Conservation (phyloP, 2,888 invertebrate genomes). For the Xanthia togata region DNA sequence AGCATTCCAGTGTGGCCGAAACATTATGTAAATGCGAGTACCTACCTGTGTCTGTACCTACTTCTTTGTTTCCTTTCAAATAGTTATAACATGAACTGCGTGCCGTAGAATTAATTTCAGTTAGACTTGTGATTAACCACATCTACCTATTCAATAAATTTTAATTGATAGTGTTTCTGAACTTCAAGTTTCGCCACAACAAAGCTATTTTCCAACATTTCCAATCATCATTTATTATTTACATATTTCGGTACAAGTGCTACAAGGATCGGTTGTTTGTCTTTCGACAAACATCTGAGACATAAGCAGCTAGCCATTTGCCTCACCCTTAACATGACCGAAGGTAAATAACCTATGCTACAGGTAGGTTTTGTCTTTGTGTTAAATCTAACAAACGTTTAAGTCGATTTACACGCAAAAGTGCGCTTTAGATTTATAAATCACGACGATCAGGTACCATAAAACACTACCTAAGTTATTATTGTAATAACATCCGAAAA, state of each 20-base stretch:
- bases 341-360: neutral
- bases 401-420: neutral
- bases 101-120: neutral
- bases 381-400: conserved; percentile 11
- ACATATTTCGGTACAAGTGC: neutral
- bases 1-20: neutral
- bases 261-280: neutral
- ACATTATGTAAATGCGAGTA: neutral
- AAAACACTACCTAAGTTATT: neutral
- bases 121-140: neutral
- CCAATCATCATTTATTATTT: neutral
- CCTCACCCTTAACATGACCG: neutral
- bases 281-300: neutral
- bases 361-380: neutral
- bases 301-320: neutral
- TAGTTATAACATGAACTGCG: neutral
- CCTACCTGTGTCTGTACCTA: neutral
- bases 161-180: conserved; percentile 1
- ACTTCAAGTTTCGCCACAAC: neutral
- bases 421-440: neutral
- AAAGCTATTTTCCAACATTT: conserved; percentile 17
- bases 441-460: neutral
- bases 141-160: neutral
- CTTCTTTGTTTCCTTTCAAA: neutral
- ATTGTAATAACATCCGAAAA: conserved; percentile 1